A percentile compares a stretch with the other conserved stretches of the same genome.
These are phyloP conservation scores for Laticauda colubrina DNA, from an alignment of 2,113 vertebrate species.

Conservation along the genomic window DNA sequence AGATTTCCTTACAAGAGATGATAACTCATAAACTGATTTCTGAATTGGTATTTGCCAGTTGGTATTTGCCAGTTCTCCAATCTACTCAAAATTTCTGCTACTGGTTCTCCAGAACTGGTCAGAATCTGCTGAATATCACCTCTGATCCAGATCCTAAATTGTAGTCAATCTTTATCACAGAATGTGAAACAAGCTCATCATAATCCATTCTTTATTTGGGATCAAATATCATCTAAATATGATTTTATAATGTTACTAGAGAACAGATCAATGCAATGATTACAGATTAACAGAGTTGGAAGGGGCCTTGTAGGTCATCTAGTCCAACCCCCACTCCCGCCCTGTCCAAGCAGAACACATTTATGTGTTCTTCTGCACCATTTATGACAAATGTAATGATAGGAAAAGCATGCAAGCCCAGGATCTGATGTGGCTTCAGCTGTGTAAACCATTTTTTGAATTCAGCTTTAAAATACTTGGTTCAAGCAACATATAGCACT, in stretches of 20 bases:
- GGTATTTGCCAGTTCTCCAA: too few species aligned
- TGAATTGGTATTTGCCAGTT: too few species aligned
- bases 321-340: too few species aligned
- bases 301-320: too few species aligned
- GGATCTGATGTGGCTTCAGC: neutral
- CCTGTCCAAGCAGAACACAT: too few species aligned
- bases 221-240: neutral
- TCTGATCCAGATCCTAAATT: neutral
- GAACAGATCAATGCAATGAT: neutral
- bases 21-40: neutral
- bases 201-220: neutral
- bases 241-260: neutral
- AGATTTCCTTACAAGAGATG: neutral
- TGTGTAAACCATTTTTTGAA: neutral
- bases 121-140: too few species aligned
- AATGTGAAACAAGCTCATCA: neutral
- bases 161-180: neutral
- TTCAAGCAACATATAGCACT: neutral
- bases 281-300: too few species aligned
- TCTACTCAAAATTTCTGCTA: too few species aligned
- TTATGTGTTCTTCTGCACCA: too few species aligned
- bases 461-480: neutral
- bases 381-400: neutral
- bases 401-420: neutral
- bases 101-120: too few species aligned